These are phyloP conservation scores for Tricholaema leucomelas DNA, from an alignment of 2,113 vertebrate species.

Conservation along the genomic window DNA sequence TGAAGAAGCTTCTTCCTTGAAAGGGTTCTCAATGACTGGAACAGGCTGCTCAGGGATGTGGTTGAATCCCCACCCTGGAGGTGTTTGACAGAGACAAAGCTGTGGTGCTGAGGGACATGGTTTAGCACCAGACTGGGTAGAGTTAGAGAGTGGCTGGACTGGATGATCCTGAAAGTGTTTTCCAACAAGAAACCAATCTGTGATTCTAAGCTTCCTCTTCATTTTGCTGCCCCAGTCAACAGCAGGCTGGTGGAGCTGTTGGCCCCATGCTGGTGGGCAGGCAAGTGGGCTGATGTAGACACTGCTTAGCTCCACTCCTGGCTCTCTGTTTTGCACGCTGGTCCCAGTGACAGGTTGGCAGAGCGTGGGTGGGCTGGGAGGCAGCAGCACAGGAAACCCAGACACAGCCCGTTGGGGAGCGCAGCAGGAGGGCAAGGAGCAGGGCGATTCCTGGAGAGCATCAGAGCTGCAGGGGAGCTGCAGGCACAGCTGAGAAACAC, in stretches of 20 bases:
- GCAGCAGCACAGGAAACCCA: background rate
- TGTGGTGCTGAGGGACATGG: no score
- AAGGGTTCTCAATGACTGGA: no score
- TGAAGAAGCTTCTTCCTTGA: no score
- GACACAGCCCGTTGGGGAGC: background rate
- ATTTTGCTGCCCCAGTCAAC: background rate
- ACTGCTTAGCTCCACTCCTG: background rate
- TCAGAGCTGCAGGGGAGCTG: background rate
- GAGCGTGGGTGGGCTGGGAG: background rate
- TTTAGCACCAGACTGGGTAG: no score
- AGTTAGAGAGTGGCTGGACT: no score
- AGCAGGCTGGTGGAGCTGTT: background rate
- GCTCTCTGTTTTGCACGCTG: background rate
- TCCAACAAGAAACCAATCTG: no score
- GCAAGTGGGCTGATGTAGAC: background rate
- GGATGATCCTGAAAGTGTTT: no score
- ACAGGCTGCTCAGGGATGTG: no score
- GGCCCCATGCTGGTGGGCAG: rapidly evolving
- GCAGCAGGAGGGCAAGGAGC: background rate
- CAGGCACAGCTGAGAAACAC: constrained; percentile 26
- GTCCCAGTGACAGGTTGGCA: background rate
- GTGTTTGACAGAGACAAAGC: no score
- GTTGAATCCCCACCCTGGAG: no score
- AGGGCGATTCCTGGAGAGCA: constrained; percentile 36
- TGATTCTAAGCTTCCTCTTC: background rate